Conservation (phyloP, 2,888 invertebrate genomes). For the Diarsia brunnea region DNA sequence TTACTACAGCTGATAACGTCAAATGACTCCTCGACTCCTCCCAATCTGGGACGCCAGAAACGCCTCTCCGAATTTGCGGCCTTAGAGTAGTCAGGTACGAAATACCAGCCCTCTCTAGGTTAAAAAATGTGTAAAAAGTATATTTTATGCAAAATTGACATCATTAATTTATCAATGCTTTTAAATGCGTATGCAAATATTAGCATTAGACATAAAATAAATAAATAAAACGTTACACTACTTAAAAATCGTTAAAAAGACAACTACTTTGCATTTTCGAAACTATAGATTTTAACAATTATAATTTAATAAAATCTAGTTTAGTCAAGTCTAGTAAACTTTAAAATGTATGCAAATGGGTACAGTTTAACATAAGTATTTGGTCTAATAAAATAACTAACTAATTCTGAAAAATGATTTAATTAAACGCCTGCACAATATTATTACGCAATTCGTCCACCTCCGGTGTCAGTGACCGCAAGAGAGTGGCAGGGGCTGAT, state of each 20-base stretch:
- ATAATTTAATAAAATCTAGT: not conserved
- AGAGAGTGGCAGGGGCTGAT: not conserved
- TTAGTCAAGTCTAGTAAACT: not conserved
- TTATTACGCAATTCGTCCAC: not conserved
- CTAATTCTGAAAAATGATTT: not conserved
- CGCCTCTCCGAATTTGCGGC: no score
- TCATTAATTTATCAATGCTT: not conserved
- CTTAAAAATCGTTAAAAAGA: not conserved
- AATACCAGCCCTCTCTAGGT: not conserved
- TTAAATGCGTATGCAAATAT: not conserved
- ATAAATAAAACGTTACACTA: not conserved
- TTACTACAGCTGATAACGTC: no score
- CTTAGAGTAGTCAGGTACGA: not conserved
- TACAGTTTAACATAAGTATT: not conserved
- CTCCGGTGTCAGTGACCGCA: not conserved
- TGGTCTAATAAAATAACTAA: not conserved
- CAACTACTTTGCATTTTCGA: not conserved
- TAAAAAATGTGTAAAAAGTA: not conserved
- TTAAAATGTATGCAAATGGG: not conserved
- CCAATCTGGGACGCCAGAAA: no score
- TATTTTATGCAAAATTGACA: no score
- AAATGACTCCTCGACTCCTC: no score
- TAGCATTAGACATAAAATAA: not conserved
- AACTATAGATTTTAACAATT: not conserved
- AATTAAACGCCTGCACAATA: constrained; percentile 2